These are phyloP conservation scores for Drosophila sulfurigaster DNA, from an alignment of 1,140 invertebrate species.

Conservation along the genomic window DNA sequence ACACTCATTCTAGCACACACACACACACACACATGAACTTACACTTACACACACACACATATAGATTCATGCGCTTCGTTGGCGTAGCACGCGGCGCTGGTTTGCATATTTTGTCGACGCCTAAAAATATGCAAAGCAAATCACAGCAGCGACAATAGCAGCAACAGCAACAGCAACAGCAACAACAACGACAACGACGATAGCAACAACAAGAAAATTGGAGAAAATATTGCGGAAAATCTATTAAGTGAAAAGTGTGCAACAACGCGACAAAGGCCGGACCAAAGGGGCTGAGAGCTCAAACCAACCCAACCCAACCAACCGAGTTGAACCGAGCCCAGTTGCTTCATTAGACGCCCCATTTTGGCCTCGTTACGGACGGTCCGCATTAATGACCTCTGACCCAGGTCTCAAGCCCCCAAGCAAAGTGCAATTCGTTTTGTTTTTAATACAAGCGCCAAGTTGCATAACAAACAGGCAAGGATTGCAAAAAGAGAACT, in stretches of 20 bases:
- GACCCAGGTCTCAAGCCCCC: background rate
- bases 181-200: background rate
- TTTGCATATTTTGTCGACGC: constrained; percentile 63
- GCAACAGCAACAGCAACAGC: background rate
- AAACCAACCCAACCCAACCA: background rate
- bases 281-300: background rate
- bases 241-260: constrained; percentile 61
- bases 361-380: constrained; percentile 23
- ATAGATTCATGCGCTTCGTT: background rate
- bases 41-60: background rate
- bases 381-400: constrained; percentile 8
- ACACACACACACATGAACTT: background rate
- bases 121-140: constrained; percentile 62
- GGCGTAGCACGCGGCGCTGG: constrained; percentile 27
- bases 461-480: background rate
- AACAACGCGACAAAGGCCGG: constrained; percentile 29
- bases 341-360: constrained; percentile 32
- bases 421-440: background rate
- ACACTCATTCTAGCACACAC: background rate
- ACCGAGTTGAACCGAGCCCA: background rate
- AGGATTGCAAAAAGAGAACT: background rate
- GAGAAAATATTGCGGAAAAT: constrained; percentile 50
- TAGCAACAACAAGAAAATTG: constrained; percentile 3
- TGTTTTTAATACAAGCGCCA: background rate
- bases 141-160: constrained; percentile 22